Base-by-base conservation (phyloP, 2,113 vertebrate genomes). In the Pristiophorus japonicus region DNA sequence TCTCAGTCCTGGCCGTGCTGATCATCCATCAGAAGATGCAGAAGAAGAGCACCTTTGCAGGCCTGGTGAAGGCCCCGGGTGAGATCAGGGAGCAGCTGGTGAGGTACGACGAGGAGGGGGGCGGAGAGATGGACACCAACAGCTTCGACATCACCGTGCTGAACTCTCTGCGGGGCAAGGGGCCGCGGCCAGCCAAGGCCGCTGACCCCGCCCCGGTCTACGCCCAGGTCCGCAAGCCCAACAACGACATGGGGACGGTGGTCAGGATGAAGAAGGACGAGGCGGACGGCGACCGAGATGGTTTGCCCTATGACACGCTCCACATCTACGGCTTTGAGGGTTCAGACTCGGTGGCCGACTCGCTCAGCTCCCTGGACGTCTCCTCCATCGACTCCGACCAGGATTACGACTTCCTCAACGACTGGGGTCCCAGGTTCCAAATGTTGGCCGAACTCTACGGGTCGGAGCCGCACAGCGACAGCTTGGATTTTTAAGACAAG, bases 21-120 rank as follows among this genome's bases (percentile, higher is more conserved):
- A 97, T 99, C 62, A 97, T 98, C 95, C 96, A 67, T 98, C 96
- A 97, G 98, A 96, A 98, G 97, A 96, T 98, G 97, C 84, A 98
- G 98, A 98, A 98, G 97, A 99, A 98, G 96, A 98, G 99, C 0
- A 96, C 98, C 11, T 97, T 98, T 0, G 96, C 97, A 3, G 97
- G 97, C 0, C 96, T 98, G 96, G 96, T 97, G 90, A 99, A 99
- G 96, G 97, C 97, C 0, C 97, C 98, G 30, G 97, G 98, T 0
- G 99, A 99, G 96, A 99, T 99, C 96, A 99, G 99, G 0, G 99
- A 99, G 98, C 99, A 99, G 97, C 97, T 99, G 95, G 98, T 99
- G 95, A 98, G 98, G 4, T 99, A 99, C 0, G 99, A 99, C 0
- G 99, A 99, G 96, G 99, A 99, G 97, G 99, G 99, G 0, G 99